Evolutionary conservation across 2,797 vertebrate species (phyloP).

Genomic region (Propithecus perrieri): DNA sequence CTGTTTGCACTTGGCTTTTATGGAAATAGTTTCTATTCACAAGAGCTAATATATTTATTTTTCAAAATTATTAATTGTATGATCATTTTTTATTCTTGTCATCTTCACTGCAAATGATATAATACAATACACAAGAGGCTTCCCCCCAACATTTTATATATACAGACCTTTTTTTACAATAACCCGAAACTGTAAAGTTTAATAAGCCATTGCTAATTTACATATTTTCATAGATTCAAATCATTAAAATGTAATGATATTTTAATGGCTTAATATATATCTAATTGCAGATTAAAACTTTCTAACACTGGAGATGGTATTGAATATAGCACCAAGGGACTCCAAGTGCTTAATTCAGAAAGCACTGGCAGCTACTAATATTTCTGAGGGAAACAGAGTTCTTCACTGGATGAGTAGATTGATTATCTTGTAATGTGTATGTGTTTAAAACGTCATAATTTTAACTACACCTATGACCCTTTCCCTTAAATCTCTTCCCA

Average conservation of each 20-base stretch:
- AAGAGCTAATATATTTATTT: conserved; percentile 15
- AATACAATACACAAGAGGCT: conserved; percentile 61
- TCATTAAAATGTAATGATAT: conserved; percentile 80
- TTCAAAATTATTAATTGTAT: conserved; percentile 53
- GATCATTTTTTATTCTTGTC: conserved; percentile 70
- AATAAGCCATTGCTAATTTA: conserved; percentile 82
- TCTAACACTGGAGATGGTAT: conserved; percentile 44
- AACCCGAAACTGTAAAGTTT: conserved; percentile 77
- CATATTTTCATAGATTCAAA: conserved; percentile 77
- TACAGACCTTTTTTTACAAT: conserved; percentile 66
- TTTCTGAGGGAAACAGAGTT: conserved; percentile 31
- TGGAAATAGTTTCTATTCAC: conserved; percentile 60
- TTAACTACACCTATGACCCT: background rate
- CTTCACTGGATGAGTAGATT: background rate
- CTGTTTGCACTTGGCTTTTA: conserved; percentile 60
- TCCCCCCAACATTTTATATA: background rate
- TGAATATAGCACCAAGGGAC: conserved; percentile 20
- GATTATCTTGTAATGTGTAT: conserved; percentile 21
- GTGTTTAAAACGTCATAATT: conserved; percentile 51
- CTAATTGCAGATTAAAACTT: conserved; percentile 78
- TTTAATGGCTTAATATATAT: conserved; percentile 80
- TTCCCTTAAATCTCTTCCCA: background rate
- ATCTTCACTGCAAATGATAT: conserved; percentile 32
- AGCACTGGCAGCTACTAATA: background rate
- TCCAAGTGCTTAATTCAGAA: background rate